A percentile compares a stretch with the other conserved stretches of the same genome.
phyloP scores from a whole-genome alignment of 2,113 vertebrate genomes.

The Mungos mungo region DNA sequence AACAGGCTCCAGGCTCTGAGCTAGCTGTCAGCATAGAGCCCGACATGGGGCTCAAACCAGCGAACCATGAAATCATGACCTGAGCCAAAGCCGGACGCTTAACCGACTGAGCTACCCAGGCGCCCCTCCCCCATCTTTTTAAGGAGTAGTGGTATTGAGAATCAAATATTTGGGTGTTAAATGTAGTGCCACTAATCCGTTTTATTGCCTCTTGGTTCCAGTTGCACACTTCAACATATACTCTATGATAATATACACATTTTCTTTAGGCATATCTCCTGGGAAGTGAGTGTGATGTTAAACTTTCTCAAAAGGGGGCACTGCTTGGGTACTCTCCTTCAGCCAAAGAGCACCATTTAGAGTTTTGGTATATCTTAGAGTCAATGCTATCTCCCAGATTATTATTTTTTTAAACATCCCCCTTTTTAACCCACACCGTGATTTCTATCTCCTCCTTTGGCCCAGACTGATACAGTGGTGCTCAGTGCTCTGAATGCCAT shows the following conservation, averaged over 20 bases:
- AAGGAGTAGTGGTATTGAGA: neutral
- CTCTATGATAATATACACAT: neutral
- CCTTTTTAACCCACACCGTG: neutral
- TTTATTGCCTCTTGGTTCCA: neutral
- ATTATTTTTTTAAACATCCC: neutral
- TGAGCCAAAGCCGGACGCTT: too few species aligned
- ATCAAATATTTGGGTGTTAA: slow-evolving; percentile 15
- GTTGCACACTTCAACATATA: neutral
- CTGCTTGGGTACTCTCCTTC: neutral
- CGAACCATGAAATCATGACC: too few species aligned
- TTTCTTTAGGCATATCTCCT: neutral
- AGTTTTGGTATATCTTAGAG: neutral
- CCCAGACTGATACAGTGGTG: neutral
- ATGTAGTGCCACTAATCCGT: neutral
- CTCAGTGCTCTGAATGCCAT: neutral
- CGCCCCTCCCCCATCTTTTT: neutral
- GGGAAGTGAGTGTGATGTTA: neutral
- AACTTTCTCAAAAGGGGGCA: neutral
- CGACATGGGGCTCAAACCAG: too few species aligned
- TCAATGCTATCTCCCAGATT: neutral
- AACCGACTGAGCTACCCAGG: too few species aligned
- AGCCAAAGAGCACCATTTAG: neutral
- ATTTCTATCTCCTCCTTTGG: neutral
- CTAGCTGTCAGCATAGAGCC: too few species aligned
- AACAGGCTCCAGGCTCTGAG: too few species aligned